Conservation (phyloP, 2,113 vertebrate genomes). For the Salvator merianae region DNA sequence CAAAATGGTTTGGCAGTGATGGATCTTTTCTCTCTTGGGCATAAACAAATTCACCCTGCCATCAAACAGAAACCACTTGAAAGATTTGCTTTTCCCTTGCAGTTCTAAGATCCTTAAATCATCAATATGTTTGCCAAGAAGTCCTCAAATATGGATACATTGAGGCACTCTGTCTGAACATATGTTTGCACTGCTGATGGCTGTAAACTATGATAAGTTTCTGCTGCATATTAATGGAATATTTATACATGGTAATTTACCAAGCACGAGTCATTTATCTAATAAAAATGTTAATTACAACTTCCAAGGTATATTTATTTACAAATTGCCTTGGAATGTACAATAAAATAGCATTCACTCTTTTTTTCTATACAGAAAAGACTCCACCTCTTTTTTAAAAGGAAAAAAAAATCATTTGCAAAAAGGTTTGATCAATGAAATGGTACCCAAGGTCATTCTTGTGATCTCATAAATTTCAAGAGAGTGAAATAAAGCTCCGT, state of each 20-base stretch:
- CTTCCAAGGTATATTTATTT: slow-evolving; percentile 73
- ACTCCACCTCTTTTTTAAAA: slow-evolving; percentile 44
- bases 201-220: slow-evolving; percentile 72
- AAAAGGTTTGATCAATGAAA: neutral
- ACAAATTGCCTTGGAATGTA: slow-evolving; percentile 60
- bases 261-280: slow-evolving; percentile 70
- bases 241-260: slow-evolving; percentile 73
- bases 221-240: slow-evolving; percentile 72
- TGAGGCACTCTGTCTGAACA: slow-evolving; percentile 57
- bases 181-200: slow-evolving; percentile 74
- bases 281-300: slow-evolving; percentile 77
- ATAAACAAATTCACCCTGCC: slow-evolving; percentile 14
- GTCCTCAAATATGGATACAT: slow-evolving; percentile 46
- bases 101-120: slow-evolving; percentile 55
- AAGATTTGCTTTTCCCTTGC: slow-evolving; percentile 22
- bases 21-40: slow-evolving; percentile 27
- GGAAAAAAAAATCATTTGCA: neutral
- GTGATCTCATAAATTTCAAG: neutral
- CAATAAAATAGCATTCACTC: slow-evolving; percentile 54
- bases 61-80: slow-evolving; percentile 1
- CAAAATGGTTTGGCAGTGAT: slow-evolving; percentile 13
- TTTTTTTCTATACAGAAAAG: slow-evolving; percentile 11
- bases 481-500: neutral
- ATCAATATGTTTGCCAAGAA: slow-evolving; percentile 46
- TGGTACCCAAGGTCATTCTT: neutral